Percentiles rank a stretch among this genome's conserved stretches.
These are phyloP conservation scores for Gastrophryne carolinensis DNA, from an alignment of 2,797 vertebrate genomes.

Conservation along the genomic window DNA sequence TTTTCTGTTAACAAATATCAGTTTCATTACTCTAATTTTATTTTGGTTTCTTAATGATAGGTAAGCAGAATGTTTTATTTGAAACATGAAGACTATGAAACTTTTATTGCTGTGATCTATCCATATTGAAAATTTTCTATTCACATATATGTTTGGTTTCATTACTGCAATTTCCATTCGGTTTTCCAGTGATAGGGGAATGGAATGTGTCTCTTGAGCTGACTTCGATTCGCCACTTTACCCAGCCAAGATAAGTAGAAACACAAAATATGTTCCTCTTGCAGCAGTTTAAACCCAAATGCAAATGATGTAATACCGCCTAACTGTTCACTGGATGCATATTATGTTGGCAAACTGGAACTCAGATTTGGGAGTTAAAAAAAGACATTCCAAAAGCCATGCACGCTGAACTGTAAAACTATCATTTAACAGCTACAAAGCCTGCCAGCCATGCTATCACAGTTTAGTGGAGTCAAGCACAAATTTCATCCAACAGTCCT, in stretches of 20 bases:
- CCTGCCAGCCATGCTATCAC: constrained; percentile 47
- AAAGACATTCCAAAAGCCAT: constrained; percentile 44
- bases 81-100: no score
- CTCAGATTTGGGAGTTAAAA: constrained; percentile 39
- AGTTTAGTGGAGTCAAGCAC: constrained; percentile 42
- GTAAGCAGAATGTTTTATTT: no score
- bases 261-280: not conserved
- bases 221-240: no score
- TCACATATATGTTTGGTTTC: no score
- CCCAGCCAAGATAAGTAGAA: not conserved
- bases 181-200: no score
- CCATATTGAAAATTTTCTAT: no score
- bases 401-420: constrained; percentile 50
- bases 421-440: constrained; percentile 46
- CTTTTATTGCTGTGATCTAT: no score
- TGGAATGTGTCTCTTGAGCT: no score
- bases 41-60: no score
- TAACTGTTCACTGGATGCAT: constrained; percentile 3
- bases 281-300: not conserved
- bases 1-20: no score
- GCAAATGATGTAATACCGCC: not conserved
- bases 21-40: no score
- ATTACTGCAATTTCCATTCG: no score
- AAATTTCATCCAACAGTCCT: constrained; percentile 42
- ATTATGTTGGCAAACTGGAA: constrained; percentile 15